Percentiles rank a stretch among this genome's conserved stretches.
These are phyloP conservation scores for Halichoerus grypus DNA, from an alignment of 2,113 vertebrate genomes.

Conservation along the genomic window DNA sequence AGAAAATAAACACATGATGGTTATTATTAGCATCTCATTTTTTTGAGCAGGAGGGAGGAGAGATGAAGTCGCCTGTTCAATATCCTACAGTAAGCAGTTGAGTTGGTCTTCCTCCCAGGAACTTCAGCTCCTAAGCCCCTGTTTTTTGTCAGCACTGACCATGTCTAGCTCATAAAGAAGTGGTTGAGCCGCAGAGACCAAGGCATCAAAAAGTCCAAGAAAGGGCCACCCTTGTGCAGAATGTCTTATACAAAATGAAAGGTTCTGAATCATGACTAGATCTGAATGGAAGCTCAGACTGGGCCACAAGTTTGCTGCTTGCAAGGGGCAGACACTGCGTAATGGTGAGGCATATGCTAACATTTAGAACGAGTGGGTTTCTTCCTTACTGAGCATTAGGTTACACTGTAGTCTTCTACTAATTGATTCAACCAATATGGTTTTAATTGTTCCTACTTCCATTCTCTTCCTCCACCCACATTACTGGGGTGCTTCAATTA, in stretches of 20 bases:
- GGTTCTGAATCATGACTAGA: background rate
- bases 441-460: background rate
- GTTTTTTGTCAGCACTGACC: background rate
- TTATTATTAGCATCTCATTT: background rate
- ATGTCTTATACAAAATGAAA: background rate
- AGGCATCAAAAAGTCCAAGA: background rate
- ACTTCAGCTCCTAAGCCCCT: background rate
- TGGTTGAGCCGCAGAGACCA: background rate
- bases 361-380: conserved; percentile 9
- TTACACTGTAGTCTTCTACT: background rate
- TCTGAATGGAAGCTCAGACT: background rate
- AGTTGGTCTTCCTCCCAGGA: background rate
- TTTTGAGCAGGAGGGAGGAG: background rate
- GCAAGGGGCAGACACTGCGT: background rate
- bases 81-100: background rate
- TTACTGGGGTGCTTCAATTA: background rate
- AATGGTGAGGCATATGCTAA: background rate
- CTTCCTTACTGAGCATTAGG: background rate
- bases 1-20: background rate
- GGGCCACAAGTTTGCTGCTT: background rate
- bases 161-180: background rate
- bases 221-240: background rate
- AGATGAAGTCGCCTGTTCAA: background rate
- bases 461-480: background rate
- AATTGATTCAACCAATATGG: background rate